phyloP scores from a whole-genome alignment of 1,140 invertebrate species.

The Drosophila mauritiana region DNA sequence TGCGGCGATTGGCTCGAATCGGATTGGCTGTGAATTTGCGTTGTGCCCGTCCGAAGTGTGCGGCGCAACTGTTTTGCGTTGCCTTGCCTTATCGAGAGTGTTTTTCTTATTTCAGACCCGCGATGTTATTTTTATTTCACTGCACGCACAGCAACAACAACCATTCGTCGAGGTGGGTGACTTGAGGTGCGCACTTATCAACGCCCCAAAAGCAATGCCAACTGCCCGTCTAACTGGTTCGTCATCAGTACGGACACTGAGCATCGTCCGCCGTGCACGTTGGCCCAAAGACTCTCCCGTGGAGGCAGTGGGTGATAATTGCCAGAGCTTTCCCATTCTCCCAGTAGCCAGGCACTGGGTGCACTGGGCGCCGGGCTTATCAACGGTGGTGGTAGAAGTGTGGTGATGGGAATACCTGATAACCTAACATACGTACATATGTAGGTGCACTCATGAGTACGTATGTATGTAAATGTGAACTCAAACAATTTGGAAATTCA shows the following conservation, averaged over 20 bases:
- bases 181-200: constrained; percentile 43
- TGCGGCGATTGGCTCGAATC: background rate
- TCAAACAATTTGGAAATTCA: no score
- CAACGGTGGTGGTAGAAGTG: background rate
- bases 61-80: constrained; percentile 39
- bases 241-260: constrained; percentile 45
- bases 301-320: constrained; percentile 17
- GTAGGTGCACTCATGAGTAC: no score
- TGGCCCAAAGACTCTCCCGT: constrained; percentile 26
- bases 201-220: constrained; percentile 33
- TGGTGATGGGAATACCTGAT: constrained; percentile 34
- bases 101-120: constrained; percentile 40
- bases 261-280: constrained; percentile 3
- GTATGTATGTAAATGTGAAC: no score
- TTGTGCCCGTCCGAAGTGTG: constrained; percentile 39
- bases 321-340: constrained; percentile 18
- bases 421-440: background rate
- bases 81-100: constrained; percentile 52
- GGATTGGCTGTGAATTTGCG: background rate
- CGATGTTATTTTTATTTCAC: constrained; percentile 58
- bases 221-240: constrained; percentile 49
- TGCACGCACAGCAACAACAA: constrained; percentile 3
- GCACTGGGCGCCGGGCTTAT: constrained; percentile 34
- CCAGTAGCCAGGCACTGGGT: constrained; percentile 22
- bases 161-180: constrained; percentile 13